Evolutionary conservation across 2,113 vertebrate species (phyloP).

Genomic region (Miniopterus natalensis): DNA sequence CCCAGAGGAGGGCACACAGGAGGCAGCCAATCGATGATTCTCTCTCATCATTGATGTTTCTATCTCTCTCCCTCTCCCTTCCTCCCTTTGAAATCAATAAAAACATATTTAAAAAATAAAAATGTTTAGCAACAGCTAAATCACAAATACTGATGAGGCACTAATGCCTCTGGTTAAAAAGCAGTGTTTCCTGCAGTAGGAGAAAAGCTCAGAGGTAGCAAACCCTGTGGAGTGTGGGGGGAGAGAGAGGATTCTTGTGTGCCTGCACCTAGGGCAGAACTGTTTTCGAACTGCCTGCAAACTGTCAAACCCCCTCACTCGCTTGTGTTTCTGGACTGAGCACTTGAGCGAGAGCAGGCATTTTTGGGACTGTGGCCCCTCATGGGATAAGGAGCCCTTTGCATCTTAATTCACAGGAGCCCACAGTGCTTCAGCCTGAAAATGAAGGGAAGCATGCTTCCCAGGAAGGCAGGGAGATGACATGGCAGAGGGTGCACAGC

Average conservation of each 20-base stretch:
- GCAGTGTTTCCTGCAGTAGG: background rate
- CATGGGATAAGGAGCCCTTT: background rate
- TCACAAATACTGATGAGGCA: background rate
- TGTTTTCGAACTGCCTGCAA: background rate
- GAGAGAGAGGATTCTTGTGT: background rate
- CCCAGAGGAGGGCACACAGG: too few relatives aligned
- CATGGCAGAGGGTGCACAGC: background rate
- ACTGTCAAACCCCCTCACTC: background rate
- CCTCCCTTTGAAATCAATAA: too few relatives aligned
- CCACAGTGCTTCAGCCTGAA: background rate
- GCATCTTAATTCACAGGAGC: background rate
- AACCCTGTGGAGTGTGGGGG: background rate
- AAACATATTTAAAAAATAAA: background rate
- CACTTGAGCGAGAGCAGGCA: background rate
- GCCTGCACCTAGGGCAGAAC: background rate
- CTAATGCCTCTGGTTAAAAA: background rate
- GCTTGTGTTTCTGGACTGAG: background rate
- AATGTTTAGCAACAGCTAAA: background rate
- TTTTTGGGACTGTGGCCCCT: background rate
- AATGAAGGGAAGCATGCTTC: rapidly evolving
- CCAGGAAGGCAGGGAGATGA: too few relatives aligned
- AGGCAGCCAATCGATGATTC: too few relatives aligned
- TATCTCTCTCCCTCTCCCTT: too few relatives aligned
- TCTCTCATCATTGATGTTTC: too few relatives aligned
- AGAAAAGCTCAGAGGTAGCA: background rate